Evolutionary conservation across 1,140 invertebrate genomes (phyloP).

Genomic region (Plodia interpunctella): DNA sequence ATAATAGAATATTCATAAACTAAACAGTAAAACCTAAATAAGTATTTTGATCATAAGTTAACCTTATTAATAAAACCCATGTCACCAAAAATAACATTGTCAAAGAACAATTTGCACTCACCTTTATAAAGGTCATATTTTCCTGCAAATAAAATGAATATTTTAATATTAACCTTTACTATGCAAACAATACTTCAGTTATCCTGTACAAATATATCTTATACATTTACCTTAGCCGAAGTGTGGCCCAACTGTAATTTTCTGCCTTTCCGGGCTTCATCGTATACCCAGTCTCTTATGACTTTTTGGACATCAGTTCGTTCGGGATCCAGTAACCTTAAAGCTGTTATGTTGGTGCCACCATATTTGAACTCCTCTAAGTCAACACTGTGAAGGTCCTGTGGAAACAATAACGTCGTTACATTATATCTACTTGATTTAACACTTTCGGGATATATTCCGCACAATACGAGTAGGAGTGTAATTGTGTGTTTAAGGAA

Average conservation of each 20-base stretch:
- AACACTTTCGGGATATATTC: too few relatives aligned
- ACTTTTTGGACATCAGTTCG: conserved; percentile 85
- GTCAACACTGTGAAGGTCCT: conserved; percentile 94
- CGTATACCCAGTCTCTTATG: conserved; percentile 87
- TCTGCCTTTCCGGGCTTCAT: conserved; percentile 80
- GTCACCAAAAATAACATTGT: conserved; percentile 1
- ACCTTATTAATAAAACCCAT: background rate
- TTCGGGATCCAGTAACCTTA: conserved; percentile 89
- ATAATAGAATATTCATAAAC: too few relatives aligned
- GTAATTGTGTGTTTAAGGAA: too few relatives aligned
- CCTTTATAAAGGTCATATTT: conserved; percentile 84
- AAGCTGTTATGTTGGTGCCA: conserved; percentile 94
- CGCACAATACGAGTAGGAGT: too few relatives aligned
- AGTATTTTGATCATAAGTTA: background rate
- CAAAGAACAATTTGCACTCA: conserved; percentile 50
- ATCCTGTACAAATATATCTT: conserved; percentile 6
- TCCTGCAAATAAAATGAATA: conserved; percentile 73
- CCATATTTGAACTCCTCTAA: conserved; percentile 95
- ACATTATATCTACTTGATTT: background rate
- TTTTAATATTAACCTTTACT: background rate
- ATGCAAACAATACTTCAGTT: background rate
- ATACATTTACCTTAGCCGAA: conserved; percentile 74
- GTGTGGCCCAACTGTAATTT: conserved; percentile 80
- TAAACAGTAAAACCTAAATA: background rate
- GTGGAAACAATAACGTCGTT: conserved; percentile 15